Evolutionary conservation across 2,888 invertebrate genomes (phyloP), one percentile per base, ranked within the genome.

Genomic region (Drosophila falleni): DNA sequence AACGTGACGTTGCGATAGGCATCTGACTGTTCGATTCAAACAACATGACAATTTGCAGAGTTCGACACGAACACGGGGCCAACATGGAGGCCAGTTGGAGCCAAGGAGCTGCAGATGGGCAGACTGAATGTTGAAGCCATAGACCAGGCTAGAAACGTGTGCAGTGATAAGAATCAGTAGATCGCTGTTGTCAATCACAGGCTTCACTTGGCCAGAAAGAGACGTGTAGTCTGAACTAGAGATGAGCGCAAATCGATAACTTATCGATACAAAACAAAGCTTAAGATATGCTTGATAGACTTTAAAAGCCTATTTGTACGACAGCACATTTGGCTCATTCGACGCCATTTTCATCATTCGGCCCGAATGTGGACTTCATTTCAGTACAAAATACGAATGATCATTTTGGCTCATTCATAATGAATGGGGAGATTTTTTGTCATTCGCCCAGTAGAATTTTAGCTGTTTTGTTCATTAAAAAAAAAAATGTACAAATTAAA

Each of bases 31-130:
- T 73, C 54, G 66, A 61, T 49, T 16, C 68, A 65, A 71, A 62
- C 44, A 44, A 88, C 89, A 86, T 88, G 86, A 84, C 86, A 86
- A 86, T 88, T 88, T 86, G 73, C 81, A 75, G 78, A 76, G 76
- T 37, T 51, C 74, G 76, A 76, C 87, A 83, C 87, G 87, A 87
- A 87, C 87, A 81, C 68, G 73, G 49, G 62, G 44, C 53, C 70
- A 61, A 73, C 71, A 76, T 85, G 78, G 74, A 72, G 67, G 77
- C 78, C 71, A 66, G 47, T 46, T 35, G 46, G 15, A 67, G 63
- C 61, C 50, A 65, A 73, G 67, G 59, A 71, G 66, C 33, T 33
- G 35, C 19, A 39, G 33, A 23, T 46, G 70, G 44, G 8, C 37
- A 54, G 37, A 47, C n/a, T n/a, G n/a, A n/a, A n/a, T n/a, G 71